Conservation (phyloP, 1,140 invertebrate genomes). For the Homarus americanus region DNA sequence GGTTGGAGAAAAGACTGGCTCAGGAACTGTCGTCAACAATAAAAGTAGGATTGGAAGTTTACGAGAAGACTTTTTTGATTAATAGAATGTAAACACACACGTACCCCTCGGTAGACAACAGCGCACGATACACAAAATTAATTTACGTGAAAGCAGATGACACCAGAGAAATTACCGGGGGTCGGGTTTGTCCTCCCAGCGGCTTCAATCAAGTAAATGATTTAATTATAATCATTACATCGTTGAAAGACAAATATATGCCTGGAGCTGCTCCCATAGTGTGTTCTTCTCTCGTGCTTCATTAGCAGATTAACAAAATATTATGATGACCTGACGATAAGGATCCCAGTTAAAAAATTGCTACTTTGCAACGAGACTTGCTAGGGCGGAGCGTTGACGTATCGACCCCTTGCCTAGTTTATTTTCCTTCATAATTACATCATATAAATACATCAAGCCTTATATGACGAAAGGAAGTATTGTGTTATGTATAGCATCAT, state of each 20-base stretch:
- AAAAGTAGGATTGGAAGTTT: slow-evolving; percentile 37
- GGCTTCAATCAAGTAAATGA: slow-evolving; percentile 8
- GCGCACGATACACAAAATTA: background rate
- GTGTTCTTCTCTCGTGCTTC: slow-evolving; percentile 27
- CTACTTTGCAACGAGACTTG: too few relatives aligned
- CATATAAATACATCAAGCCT: too few relatives aligned
- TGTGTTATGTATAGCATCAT: too few relatives aligned
- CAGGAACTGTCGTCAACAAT: background rate
- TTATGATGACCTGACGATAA: background rate
- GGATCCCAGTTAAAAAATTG: background rate
- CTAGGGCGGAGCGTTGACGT: too few relatives aligned
- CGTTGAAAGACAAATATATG: slow-evolving; percentile 16
- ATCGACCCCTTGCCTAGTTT: too few relatives aligned
- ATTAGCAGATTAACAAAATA: slow-evolving; percentile 39
- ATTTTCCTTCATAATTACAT: too few relatives aligned
- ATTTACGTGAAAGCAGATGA: background rate
- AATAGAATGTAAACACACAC: slow-evolving; percentile 45
- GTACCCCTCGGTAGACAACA: slow-evolving; percentile 2
- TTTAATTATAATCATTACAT: slow-evolving; percentile 12
- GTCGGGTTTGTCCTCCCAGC: background rate
- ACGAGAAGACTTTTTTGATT: slow-evolving; percentile 41
- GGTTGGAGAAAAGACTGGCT: background rate
- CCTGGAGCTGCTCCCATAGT: background rate
- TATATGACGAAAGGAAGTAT: too few relatives aligned
- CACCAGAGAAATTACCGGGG: slow-evolving; percentile 28